phyloP scores from a whole-genome alignment of 2,113 vertebrate species.

The Eretmochelys imbricata region DNA sequence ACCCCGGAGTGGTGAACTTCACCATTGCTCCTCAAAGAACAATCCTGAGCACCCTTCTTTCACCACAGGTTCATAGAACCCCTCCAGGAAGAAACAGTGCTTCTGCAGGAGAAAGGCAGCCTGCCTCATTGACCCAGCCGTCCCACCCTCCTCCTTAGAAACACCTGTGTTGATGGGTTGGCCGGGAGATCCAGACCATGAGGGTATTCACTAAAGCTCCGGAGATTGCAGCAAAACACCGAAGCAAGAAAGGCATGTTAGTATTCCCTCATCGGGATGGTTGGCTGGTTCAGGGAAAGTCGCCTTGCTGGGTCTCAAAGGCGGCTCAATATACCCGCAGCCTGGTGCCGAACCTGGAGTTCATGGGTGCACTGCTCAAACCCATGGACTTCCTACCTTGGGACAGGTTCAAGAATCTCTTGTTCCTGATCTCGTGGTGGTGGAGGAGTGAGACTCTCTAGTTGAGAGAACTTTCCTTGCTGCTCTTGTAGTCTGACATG shows the following conservation, averaged over 20 bases:
- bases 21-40: background rate
- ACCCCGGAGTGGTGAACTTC: background rate
- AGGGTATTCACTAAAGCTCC: background rate
- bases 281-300: background rate
- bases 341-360: background rate
- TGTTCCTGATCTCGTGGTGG: background rate
- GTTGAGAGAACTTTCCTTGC: background rate
- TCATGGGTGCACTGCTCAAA: background rate
- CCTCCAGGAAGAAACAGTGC: background rate
- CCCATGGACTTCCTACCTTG: background rate
- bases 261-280: background rate
- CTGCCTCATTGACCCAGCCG: background rate
- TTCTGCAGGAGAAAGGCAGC: background rate
- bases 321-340: background rate
- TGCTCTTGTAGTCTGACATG: background rate
- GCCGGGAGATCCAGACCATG: background rate
- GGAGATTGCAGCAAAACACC: background rate
- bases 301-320: background rate
- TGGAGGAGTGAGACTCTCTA: background rate
- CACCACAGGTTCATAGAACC: background rate
- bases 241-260: background rate
- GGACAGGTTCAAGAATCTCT: background rate
- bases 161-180: too few species aligned
- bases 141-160: background rate
- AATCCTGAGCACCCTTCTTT: background rate